Base-by-base conservation (phyloP, 2,888 invertebrate genomes). In the Microdon myrmicae region DNA sequence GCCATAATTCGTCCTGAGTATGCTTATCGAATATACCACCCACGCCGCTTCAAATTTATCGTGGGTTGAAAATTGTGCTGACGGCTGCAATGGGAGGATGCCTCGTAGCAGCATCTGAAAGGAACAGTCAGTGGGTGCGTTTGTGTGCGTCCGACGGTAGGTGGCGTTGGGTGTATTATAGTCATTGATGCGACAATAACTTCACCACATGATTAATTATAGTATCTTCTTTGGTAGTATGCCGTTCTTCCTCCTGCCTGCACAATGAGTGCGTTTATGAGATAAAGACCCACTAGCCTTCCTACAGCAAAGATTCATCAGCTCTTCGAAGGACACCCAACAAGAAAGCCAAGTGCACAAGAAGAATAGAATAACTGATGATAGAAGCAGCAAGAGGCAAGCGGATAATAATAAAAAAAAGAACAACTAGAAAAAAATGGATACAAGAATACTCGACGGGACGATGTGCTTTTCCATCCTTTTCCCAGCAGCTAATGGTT, bases 401-500 rank as follows among this genome's bases (percentile, higher is more conserved):
- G 28, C 28, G 12, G n/a, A 12, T 12, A 28, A 12, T 8, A 9
- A 4, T 4, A 28, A 28, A 5, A 4, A 28, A 12, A 12, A 9
- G n/a, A 8, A 4, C 28, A 28, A 8, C 5, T 9, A 34, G 16
- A 19, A 45, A 38, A 8, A 32, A 45, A 49, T 26, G 34, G 41
- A 26, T 49, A 49, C 39, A 39, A 28, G 53, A 66, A 60, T 48
- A 67, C 51, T 51, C 56, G 56, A 37, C 45, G 41, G 38, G 51
- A 64, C 56, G 64, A 64, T 64, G 56, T 64, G 56, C 64, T 58
- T 64, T 64, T 64, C 47, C 51, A 56, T 47, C 64, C 64, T 58
- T 53, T 64, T n/a, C n/a, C n/a, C n/a, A n/a, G n/a, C n/a, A 41
- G n/a, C 49, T 49, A 49, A 60, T 60, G 59, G 64, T 47, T 56